Evolutionary conservation across 1,140 invertebrate species (phyloP), one percentile per base, ranked within the genome.

Genomic region (Chlorops oryzae): DNA sequence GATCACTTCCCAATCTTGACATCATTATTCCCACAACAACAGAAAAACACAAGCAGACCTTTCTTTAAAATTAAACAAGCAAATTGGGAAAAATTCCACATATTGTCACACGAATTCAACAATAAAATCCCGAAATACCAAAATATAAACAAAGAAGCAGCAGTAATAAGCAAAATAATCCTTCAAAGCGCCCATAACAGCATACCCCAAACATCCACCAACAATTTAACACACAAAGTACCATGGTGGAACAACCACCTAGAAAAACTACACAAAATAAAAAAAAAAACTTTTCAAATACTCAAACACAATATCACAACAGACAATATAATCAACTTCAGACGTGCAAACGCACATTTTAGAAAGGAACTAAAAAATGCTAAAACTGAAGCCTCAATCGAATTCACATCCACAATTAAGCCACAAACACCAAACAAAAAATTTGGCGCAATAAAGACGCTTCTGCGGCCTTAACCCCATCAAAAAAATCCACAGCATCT

Each of bases 401-500:
- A 45, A 21, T 46, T 45, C 12, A 51, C 42, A 24, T 32, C 18
- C 17, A 13, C 35, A 24, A 50, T 51, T 2, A 17, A 27, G 20
- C 42, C 37, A 5, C 7, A 2, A 2, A 39, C 42, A 3, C 17
- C 50, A n/a, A 3, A 4, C 21, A 3, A 12, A 38, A 40, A 40
- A 40, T 51, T 13, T 51, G 50, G 43, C n/a, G 13, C 3, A 51
- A 46, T 22, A 46, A n/a, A 39, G 43, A 40, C 18, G 18, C n/a
- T 45, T 51, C 34, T 45, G 23, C 21, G 50, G 42, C 15, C 43
- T 45, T 13, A 44, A 51, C n/a, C 17, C 20, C 6, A n/a, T 2
- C 3, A 18, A 21, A 28, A 25, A n/a, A 12, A 51, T 46, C n/a
- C 42, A 51, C 24, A 44, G 50, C 18, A 21, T 46, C 23, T 17